Evolutionary conservation across 2,888 invertebrate genomes (phyloP).

Genomic region (Caradrina kadenii): DNA sequence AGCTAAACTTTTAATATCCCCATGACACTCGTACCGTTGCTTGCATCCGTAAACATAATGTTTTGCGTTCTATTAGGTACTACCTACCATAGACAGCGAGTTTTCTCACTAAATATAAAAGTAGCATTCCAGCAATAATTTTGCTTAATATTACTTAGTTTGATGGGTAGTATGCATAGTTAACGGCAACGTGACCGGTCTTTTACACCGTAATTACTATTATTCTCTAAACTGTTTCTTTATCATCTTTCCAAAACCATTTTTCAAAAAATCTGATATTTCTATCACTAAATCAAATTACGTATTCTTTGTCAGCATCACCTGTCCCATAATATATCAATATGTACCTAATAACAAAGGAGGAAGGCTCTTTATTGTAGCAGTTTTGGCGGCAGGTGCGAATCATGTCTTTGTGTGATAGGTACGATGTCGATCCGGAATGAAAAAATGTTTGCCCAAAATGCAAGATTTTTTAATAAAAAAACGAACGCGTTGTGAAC

Average conservation of each 20-base stretch:
- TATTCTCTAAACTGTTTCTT: background rate
- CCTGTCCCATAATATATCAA: conserved; percentile 36
- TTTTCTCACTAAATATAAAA: no score
- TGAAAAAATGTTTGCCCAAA: conserved; percentile 29
- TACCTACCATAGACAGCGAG: no score
- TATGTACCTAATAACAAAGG: conserved; percentile 36
- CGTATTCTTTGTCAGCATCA: conserved; percentile 24
- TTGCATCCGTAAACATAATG: no score
- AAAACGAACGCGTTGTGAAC: background rate
- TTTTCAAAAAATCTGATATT: background rate
- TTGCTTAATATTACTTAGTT: no score
- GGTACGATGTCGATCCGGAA: conserved; percentile 4
- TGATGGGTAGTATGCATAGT: no score
- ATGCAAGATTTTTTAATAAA: conserved; percentile 41
- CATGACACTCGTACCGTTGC: no score
- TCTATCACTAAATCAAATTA: background rate
- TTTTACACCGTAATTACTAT: no score
- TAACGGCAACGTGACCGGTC: no score
- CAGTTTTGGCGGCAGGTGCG: conserved; percentile 48
- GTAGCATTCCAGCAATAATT: no score
- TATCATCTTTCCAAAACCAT: background rate
- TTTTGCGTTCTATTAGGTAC: no score
- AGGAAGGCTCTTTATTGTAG: conserved; percentile 6
- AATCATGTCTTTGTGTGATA: conserved; percentile 33
- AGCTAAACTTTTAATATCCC: no score